These are phyloP conservation scores for Netelia melanura DNA, from an alignment of 2,888 invertebrate species.

Conservation along the genomic window DNA sequence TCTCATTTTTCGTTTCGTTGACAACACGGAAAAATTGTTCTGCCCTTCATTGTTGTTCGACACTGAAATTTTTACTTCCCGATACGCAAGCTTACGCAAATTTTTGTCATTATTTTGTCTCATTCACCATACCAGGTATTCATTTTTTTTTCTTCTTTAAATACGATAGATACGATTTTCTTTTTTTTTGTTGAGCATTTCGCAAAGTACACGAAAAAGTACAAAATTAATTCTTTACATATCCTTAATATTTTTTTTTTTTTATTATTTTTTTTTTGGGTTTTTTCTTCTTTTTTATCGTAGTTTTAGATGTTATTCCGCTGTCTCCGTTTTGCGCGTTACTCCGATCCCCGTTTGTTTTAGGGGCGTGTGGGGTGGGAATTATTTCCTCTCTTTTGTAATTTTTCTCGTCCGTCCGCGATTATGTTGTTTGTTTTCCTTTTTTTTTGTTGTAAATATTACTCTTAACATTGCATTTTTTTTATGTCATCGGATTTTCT, in stretches of 20 bases:
- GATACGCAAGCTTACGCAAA: constrained; percentile 67
- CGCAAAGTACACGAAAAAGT: constrained; percentile 83
- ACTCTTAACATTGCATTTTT: constrained; percentile 70
- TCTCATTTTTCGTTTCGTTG: constrained; percentile 34
- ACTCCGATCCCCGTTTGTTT: constrained; percentile 37
- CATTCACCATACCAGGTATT: constrained; percentile 59
- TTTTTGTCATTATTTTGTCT: constrained; percentile 44
- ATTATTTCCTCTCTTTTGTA: constrained; percentile 17
- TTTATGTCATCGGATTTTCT: constrained; percentile 55
- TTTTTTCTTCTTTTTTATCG: constrained; percentile 45
- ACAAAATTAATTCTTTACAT: constrained; percentile 82
- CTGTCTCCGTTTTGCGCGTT: constrained; percentile 35
- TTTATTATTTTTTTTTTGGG: constrained; percentile 38
- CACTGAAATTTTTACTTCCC: constrained; percentile 51
- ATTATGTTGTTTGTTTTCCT: constrained; percentile 20
- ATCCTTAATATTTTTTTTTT: constrained; percentile 72
- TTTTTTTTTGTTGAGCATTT: constrained; percentile 82
- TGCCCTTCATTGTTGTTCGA: constrained; percentile 19
- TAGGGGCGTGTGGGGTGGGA: neutral
- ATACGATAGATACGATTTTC: constrained; percentile 79
- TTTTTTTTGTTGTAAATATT: constrained; percentile 71
- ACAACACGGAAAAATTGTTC: constrained; percentile 56
- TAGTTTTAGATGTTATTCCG: constrained; percentile 67
- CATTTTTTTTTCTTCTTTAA: constrained; percentile 66
- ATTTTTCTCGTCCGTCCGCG: constrained; percentile 47